A percentile compares a stretch with the other conserved stretches of the same genome.
Conservation (phyloP, 1,140 invertebrate species). For the Leucophenga varia region DNA sequence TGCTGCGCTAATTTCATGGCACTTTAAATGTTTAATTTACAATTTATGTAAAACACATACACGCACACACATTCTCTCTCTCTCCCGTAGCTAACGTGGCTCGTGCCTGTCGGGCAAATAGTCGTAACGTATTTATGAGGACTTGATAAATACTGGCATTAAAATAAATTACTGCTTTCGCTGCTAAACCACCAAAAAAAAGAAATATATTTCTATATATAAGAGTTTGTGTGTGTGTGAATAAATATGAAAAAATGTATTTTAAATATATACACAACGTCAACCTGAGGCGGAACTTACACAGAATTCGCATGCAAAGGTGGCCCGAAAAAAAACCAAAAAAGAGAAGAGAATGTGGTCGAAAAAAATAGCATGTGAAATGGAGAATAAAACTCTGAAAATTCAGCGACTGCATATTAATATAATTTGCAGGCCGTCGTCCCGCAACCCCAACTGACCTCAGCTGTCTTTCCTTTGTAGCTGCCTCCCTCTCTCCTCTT, state of each 20-base stretch:
- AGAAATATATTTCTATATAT: slow-evolving; percentile 5
- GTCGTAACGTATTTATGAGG: slow-evolving; percentile 22
- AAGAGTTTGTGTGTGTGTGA: background rate
- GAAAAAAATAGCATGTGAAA: slow-evolving; percentile 25
- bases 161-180: slow-evolving; percentile 52
- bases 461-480: no score
- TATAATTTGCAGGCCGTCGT: slow-evolving; percentile 52
- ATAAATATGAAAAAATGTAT: background rate
- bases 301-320: slow-evolving; percentile 33
- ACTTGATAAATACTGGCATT: slow-evolving; percentile 50
- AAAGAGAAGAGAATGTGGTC: slow-evolving; percentile 10
- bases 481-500: no score
- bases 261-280: no score
- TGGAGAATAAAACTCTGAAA: slow-evolving; percentile 9
- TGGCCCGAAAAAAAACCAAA: slow-evolving; percentile 17
- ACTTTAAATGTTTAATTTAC: slow-evolving; percentile 53
- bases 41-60: slow-evolving; percentile 43
- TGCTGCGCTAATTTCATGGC: slow-evolving; percentile 48
- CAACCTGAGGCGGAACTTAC: slow-evolving; percentile 4
- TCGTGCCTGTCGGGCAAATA: slow-evolving; percentile 19
- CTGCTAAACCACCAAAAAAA: slow-evolving; percentile 15
- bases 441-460: slow-evolving; percentile 14
- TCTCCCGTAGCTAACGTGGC: no score
- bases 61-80: slow-evolving; percentile 17
- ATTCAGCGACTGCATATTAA: slow-evolving; percentile 43